Evolutionary conservation across 2,113 vertebrate species (phyloP), one percentile per base, ranked within the genome.

Genomic region (Procavia capensis): DNA sequence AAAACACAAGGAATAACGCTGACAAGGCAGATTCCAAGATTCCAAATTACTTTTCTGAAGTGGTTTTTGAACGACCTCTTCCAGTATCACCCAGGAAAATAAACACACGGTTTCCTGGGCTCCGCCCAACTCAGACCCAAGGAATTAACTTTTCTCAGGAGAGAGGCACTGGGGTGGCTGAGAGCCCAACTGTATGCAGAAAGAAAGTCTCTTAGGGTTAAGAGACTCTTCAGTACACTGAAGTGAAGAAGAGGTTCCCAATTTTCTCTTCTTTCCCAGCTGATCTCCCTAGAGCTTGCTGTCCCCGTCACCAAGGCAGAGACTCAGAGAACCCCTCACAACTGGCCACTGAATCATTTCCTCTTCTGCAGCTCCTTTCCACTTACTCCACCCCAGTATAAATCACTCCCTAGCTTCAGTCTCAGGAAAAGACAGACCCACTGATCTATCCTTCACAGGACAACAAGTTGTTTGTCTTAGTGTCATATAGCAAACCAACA

Each of bases 21-120:
- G 1, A 87, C 39, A 24, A 84, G 57, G 47, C 19, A 63, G 86
- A 91, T 20, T n/a, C n/a, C n/a, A n/a, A 61, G 1, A 87, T 0
- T 39, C 57, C 64, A 92, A 83, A 85, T 50, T n/a, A 61, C 88
- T 25, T 94, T 86, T 72, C 82, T 84, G 5, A 83, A 85, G 34
- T 75, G 79, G 25, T 20, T 74, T 79, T 22, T 59, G 78, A 74
- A 85, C n/a, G 34, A n/a, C 3, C 45, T 79, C 88, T 59, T 31
- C 24, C 5, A 57, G 63, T 36, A 75, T 54, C 17, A 34, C 29
- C 63, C 61, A 72, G 66, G 54, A 47, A 31, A 24, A 87, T n/a
- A 47, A 93, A 84, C 47, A 66, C 45, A 88, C 0, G 93, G 72
- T 75, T 61, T 93, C 70, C 36, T 13, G 27, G 17, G 11, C n/a